Conservation (phyloP, 2,888 invertebrate genomes). For the Amiota mariae region DNA sequence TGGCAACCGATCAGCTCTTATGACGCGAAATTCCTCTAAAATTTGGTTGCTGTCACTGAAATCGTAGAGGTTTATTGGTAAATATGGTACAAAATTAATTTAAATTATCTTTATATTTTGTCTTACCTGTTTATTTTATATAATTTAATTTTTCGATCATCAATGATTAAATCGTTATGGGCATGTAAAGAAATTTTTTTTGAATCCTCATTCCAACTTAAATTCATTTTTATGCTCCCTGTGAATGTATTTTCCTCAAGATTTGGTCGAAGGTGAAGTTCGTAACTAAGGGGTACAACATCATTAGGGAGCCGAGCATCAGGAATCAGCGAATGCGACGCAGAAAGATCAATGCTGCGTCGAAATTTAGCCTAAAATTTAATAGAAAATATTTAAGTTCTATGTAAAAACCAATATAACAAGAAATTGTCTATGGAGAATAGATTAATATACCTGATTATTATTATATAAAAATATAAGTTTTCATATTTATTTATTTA, state of each 20-base stretch:
- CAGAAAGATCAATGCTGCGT: constrained; percentile 82
- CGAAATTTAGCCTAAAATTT: constrained; percentile 69
- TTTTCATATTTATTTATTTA: too few relatives aligned
- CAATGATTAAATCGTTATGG: constrained; percentile 78
- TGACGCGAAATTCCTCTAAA: constrained; percentile 51
- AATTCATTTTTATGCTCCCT: constrained; percentile 81
- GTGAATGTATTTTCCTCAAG: constrained; percentile 79
- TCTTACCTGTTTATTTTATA: constrained; percentile 59
- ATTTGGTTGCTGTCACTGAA: constrained; percentile 29
- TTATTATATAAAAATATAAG: not conserved
- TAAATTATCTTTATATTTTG: constrained; percentile 48
- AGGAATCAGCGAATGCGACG: constrained; percentile 79
- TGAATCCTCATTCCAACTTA: constrained; percentile 79
- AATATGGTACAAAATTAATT: not conserved
- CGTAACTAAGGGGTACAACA: constrained; percentile 80
- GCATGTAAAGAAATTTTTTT: constrained; percentile 80
- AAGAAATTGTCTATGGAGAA: too few relatives aligned
- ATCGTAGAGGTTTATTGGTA: not conserved
- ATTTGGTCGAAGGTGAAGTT: constrained; percentile 80
- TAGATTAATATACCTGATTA: not conserved
- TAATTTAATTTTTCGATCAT: constrained; percentile 75
- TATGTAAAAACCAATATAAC: too few relatives aligned
- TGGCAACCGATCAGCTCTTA: constrained; percentile 75
- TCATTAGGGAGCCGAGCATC: constrained; percentile 79
- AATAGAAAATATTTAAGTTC: not conserved